Evolutionary conservation across 2,888 invertebrate genomes (phyloP), one percentile per base, ranked within the genome.

Genomic region (Drosophila buzzatii): DNA sequence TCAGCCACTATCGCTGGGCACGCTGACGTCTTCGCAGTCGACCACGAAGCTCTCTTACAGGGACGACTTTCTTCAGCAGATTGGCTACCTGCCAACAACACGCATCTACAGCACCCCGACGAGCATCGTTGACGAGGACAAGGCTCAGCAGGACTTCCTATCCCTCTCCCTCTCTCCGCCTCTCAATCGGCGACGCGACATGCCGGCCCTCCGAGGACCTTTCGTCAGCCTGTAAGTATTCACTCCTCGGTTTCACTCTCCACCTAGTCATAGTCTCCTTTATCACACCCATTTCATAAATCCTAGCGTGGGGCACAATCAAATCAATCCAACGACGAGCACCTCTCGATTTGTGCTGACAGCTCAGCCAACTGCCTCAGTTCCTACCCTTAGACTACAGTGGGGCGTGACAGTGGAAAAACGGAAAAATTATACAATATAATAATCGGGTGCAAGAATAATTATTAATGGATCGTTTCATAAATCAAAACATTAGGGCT

Each of bases 121-220:
- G 58, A 91, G 92, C 77, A 88, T 87, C 64, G 90, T 91, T 42
- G 91, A 92, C 69, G 92, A 92, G 83, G 92, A 92, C 75, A 91
- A 90, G 67, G 87, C 91, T 4, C 93, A 92, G 76, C 93, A 93
- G 84, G 92, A 93, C 66, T 93, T 93, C 74, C 82, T 93, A 70
- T 93, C 93, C 58, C 76, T 93, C 63, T 93, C 93, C 42, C 86
- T 93, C 77, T 93, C 93, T 47, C 93, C 93, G 66, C 93, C 93
- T 52, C 82, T 93, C 67, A 93, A 92, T 84, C 92, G 93, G 33
- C 90, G 93, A 27, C 90, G 92, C 64, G 92, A 93, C 65, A 93
- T 93, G 93, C 93, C 93, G 52, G 92, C 93, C 18, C 74, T 93
- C 58, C 85, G 92, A 70, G 93, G 93, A 74, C 91, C 92, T 58